Base-by-base conservation (phyloP, 2,888 invertebrate species). In the Deroplatys truncata region DNA sequence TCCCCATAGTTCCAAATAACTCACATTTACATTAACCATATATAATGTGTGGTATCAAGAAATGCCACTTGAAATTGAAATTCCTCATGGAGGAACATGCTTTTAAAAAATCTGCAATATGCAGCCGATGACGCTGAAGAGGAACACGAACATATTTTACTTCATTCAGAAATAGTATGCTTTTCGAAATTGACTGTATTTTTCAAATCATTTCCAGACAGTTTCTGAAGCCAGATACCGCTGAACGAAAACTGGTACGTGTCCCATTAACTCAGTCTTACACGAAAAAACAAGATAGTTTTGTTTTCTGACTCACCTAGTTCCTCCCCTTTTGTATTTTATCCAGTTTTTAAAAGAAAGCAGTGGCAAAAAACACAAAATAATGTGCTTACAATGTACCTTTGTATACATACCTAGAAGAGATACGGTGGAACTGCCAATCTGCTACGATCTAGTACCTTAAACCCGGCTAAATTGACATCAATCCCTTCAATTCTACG, bases 391-490 rank as follows among this genome's bases (percentile, higher is more conserved):
- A 72, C 16, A 25, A 25, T 72, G 56, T 72, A 72, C 25, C 56
- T 7, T 10, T 15, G 20, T 25, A 72, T 72, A 72, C 56, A 72
- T 72, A 72, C 56, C 56, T 72, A 72, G 25, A 72, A 72, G 20
- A 72, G 56, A 29, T 29, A 84, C 13, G 85, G 85, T 89, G 85
- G 84, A 82, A 85, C 31, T 85, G 72, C 29, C n/a, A 89, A 31
- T 89, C 56, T 28, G 82, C 85, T 82, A 43, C 82, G 82, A 89
- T 82, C 89, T 89, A 82, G 56, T 89, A 25, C 82, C 25, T 28
- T 84, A 85, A 82, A 89, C 82, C 85, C 89, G 84, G 43, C 89
- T 85, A 84, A 85, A 85, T 72, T 82, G 31, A 89, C 85, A 89
- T 87, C 82, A 87, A 87, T 35, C 43, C 43, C 83, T 83, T 89